Evolutionary conservation across 92 coral and sea anemone species (phyloP).

Genomic region (Zoanthus solanderi): DNA sequence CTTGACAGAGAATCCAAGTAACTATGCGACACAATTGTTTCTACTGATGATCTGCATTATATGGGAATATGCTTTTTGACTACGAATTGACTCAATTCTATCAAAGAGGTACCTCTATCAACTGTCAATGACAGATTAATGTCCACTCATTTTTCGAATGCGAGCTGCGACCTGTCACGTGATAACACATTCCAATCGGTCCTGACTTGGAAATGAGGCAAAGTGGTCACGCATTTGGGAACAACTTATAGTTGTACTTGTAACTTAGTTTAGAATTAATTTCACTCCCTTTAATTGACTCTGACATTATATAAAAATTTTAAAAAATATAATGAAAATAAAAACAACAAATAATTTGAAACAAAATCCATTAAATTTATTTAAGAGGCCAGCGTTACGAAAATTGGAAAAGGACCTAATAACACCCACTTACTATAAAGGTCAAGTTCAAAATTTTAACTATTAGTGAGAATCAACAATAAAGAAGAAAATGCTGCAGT

Average conservation of each 20-base stretch:
- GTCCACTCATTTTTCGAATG: constrained; percentile 16
- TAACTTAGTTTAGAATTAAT: too few relatives aligned
- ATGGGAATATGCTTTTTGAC: constrained; percentile 14
- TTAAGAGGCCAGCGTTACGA: too few relatives aligned
- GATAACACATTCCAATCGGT: constrained; percentile 36
- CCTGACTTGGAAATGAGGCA: constrained; percentile 44
- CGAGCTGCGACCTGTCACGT: constrained; percentile 30
- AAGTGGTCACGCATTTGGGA: constrained; percentile 15
- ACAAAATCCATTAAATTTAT: too few relatives aligned
- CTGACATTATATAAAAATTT: too few relatives aligned
- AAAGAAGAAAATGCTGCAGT: too few relatives aligned
- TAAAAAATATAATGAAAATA: too few relatives aligned
- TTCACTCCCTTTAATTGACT: too few relatives aligned
- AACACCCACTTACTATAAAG: too few relatives aligned
- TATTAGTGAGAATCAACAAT: too few relatives aligned
- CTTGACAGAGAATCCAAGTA: constrained; percentile 5
- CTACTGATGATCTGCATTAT: background rate
- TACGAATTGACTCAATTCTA: constrained; percentile 3
- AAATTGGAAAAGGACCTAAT: too few relatives aligned
- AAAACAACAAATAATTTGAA: too few relatives aligned
- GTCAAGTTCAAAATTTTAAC: too few relatives aligned
- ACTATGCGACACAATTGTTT: constrained; percentile 2
- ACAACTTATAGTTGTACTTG: background rate
- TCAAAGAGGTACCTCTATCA: background rate
- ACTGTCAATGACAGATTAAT: constrained; percentile 3